Evolutionary conservation across 2,797 vertebrate species (phyloP), one percentile per base, ranked within the genome.

Genomic region (Parambassis ranga): DNA sequence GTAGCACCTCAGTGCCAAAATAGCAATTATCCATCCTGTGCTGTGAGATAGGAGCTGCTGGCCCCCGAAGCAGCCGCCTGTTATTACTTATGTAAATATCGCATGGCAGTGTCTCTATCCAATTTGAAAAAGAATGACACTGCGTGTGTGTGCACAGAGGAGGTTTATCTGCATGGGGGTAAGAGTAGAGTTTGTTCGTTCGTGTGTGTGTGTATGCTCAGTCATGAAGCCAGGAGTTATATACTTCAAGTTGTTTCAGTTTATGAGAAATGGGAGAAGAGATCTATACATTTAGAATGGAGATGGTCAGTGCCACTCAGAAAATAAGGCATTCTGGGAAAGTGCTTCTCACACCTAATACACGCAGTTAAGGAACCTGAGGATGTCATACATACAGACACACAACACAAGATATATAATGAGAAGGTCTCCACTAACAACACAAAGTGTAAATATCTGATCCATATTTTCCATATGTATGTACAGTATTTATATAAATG

Each of bases 21-120:
- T 78, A 86, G 76, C 82, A 87, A 89, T 90, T 85, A 88, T 79
- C 71, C 32, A 56, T 58, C 56, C 58, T 75, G 73, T 33, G 69
- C 75, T 61, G 75, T 63, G 77, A 82, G 83, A 87, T 79, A 75
- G 79, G 70, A 81, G 78, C 79, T 41, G 22, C 60, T 62, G 69
- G 67, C 61, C 84, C 69, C 75, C 2, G 48, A 78, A 90, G 76
- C 67, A 81, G 77, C 73, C 51, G 63, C 37, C 77, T 73, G 79
- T 83, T 86, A 85, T 86, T 89, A 89, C 82, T 86, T 86, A 86
- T 88, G 86, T 89, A 88, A 89, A 90, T 86, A 89, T 88, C 8
- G 44, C 72, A 83, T 64, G 67, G 59, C 47, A 71, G 82, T 78
- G 84, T 85, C 84, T 83, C 82, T 71, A 72, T 85, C 83, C 82